Conservation (phyloP, 2,797 vertebrate genomes). For the Sparus aurata region DNA sequence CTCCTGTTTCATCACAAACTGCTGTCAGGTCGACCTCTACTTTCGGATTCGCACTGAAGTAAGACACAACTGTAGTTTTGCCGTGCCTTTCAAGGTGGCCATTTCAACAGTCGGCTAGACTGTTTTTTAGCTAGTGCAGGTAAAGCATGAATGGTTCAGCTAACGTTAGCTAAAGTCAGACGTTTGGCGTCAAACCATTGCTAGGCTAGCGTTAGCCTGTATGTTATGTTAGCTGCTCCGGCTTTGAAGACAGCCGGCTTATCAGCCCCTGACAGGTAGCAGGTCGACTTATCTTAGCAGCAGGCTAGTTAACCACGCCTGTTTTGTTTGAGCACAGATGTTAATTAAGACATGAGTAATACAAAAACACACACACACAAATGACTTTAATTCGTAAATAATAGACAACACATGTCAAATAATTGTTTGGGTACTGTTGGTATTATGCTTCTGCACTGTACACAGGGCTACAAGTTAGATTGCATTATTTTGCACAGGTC, state of each 20-base stretch:
- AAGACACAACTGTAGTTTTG: slow-evolving; percentile 1
- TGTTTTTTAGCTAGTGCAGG: background rate
- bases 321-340: too few species aligned
- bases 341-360: too few species aligned
- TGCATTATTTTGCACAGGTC: background rate
- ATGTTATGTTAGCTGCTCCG: too few species aligned
- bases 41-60: slow-evolving; percentile 5
- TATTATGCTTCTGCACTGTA: background rate
- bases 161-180: background rate
- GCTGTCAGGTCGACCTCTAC: background rate
- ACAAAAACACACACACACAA: too few species aligned
- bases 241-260: too few species aligned
- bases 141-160: background rate
- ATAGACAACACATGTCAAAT: background rate
- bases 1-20: slow-evolving; percentile 2
- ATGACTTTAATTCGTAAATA: too few species aligned
- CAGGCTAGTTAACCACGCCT: too few species aligned
- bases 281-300: too few species aligned
- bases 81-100: rapidly evolving
- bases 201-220: too few species aligned
- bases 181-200: too few species aligned
- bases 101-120: background rate
- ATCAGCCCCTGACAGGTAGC: too few species aligned
- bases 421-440: background rate
- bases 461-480: background rate